Evolutionary conservation across 2,888 invertebrate genomes (phyloP).

Genomic region (Heteromyza rotundicornis): DNA sequence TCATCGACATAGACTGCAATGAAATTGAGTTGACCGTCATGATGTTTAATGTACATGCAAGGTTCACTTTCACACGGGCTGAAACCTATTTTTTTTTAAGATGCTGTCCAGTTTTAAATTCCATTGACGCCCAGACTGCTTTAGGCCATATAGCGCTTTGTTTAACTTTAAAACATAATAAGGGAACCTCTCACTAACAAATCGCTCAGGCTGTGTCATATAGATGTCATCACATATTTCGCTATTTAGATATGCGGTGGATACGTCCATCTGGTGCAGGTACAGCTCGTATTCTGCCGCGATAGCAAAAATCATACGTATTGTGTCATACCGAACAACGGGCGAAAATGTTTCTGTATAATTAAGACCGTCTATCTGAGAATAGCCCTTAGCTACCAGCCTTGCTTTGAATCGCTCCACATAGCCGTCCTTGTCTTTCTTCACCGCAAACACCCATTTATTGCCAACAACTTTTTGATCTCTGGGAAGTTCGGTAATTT

Average conservation of each 20-base stretch:
- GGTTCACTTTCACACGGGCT: conserved; percentile 10
- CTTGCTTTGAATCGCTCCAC: conserved; percentile 18
- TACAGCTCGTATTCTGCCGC: conserved; percentile 8
- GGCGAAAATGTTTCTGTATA: conserved; percentile 21
- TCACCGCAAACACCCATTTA: conserved; percentile 22
- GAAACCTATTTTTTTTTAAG: conserved; percentile 15
- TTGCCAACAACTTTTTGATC: conserved; percentile 15
- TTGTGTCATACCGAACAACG: conserved; percentile 5
- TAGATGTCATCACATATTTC: conserved; percentile 3
- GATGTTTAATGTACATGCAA: conserved; percentile 8
- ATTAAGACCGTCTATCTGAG: conserved; percentile 29
- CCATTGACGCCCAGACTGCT: conserved; percentile 25
- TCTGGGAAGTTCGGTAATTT: conserved; percentile 15
- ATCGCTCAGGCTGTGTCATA: conserved; percentile 10
- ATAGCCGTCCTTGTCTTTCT: conserved; percentile 10
- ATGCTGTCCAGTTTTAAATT: conserved; percentile 19
- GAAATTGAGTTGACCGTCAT: no score
- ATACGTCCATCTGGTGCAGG: conserved; percentile 16
- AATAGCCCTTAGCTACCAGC: conserved; percentile 27
- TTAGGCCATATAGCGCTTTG: no score
- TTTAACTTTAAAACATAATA: no score
- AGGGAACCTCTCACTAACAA: no score
- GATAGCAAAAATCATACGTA: conserved; percentile 12
- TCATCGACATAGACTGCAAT: no score
- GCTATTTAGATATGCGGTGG: conserved; percentile 12